Base-by-base conservation (phyloP, 37 sponge, comb jelly and placozoan species). In the Mnemiopsis leidyi region DNA sequence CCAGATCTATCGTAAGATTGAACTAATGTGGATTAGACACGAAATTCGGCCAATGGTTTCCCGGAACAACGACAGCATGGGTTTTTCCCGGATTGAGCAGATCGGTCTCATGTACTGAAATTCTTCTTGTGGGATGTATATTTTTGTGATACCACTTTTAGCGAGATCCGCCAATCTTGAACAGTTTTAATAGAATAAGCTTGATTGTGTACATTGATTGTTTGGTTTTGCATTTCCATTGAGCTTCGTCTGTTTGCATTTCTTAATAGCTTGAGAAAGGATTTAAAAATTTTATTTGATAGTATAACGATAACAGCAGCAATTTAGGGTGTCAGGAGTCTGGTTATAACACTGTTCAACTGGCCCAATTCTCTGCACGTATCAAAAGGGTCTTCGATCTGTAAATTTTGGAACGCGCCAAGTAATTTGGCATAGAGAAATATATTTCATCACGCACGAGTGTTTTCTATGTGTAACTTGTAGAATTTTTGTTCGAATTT, bases 101-200 rank as follows among this genome's bases (percentile, higher is more conserved):
- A 26, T 77, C 79, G 79, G 79, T 1, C 35, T 77, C 18, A 77
- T 77, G 79, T 77, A 77, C 79, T 77, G 79, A 77, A 77, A 69
- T 20, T 21, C 3, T 69, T 3, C 13, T 48, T 48, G 5, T 48
- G 61, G 61, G 61, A 48, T 48, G 61, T 48, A 48, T 48, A 48
- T 48, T 48, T n/a, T 48, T 48, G 61, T 48, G 61, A 48, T 48
- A 48, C 61, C 5, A 48, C 61, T 48, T 48, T 13, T 48, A n/a
- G n/a, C 61, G 61, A 18, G 61, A 48, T 48, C 9, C 61, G 13
- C 13, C 13, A 5, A 48, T 18, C 61, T 48, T 48, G n/a, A n/a
- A 48, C 13, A 48, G 61, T 48, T 48, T 48, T 48, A 48, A 48
- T 48, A 5, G 13, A 5, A 18, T 48, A 18, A 48, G 13, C 61